Conservation (phyloP, 2,797 vertebrate genomes). For the Stomatorhinus walkeri region DNA sequence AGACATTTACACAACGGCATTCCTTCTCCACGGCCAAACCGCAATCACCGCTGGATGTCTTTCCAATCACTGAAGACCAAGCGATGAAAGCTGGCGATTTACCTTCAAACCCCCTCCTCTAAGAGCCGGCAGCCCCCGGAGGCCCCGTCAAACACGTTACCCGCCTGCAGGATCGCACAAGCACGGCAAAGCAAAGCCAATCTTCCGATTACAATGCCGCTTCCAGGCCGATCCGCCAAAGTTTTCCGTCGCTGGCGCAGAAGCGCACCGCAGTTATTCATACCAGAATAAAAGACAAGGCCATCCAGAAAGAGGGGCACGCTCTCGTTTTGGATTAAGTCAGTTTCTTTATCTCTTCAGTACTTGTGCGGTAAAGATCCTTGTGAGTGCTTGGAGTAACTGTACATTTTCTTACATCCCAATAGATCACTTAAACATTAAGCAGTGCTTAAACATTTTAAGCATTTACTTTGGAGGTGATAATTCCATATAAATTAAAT, state of each 20-base stretch:
- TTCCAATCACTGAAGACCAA: not conserved
- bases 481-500: not conserved
- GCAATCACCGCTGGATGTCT: not conserved
- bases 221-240: not conserved
- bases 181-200: not conserved
- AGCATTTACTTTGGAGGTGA: not conserved
- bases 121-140: not conserved
- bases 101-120: not conserved
- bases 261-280: not conserved
- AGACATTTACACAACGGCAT: not conserved
- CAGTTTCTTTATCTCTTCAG: not conserved
- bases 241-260: not conserved
- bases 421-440: not conserved
- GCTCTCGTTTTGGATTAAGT: conserved; percentile 6
- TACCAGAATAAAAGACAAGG: not conserved
- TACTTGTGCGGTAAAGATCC: not conserved
- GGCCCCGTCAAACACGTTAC: not conserved
- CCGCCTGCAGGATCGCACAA: not conserved
- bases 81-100: not conserved
- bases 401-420: not conserved
- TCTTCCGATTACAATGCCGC: not conserved
- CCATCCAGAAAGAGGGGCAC: not conserved
- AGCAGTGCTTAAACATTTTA: not conserved
- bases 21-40: not conserved
- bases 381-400: not conserved